Percentiles rank a stretch among this genome's conserved stretches.
Conservation (phyloP, 2,888 invertebrate species). For the Entomobrya proxima region DNA sequence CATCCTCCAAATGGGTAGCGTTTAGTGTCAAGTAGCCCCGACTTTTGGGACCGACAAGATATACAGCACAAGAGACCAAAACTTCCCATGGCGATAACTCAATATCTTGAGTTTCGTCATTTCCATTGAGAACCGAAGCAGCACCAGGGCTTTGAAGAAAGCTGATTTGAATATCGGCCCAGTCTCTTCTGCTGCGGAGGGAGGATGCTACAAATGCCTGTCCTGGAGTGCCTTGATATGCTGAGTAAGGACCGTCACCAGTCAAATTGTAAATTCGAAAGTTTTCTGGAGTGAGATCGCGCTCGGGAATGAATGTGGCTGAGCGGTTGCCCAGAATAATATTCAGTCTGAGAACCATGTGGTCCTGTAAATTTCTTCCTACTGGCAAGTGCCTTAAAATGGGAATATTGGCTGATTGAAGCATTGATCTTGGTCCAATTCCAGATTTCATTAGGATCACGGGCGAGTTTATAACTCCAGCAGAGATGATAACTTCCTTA, state of each 20-base stretch:
- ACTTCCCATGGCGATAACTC: background rate
- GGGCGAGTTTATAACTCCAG: constrained; percentile 33
- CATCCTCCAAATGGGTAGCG: background rate
- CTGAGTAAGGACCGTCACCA: constrained; percentile 21
- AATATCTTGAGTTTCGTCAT: background rate
- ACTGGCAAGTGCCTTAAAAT: background rate
- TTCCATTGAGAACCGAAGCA: background rate
- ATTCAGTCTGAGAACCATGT: background rate
- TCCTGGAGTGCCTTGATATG: background rate
- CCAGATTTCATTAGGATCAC: constrained; percentile 42
- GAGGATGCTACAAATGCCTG: background rate
- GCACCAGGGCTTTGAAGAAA: background rate
- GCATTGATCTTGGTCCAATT: background rate
- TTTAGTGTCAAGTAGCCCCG: background rate
- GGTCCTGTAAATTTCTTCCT: constrained; percentile 18
- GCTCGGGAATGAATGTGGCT: background rate
- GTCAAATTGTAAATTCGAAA: background rate
- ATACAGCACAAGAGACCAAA: background rate
- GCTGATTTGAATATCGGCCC: background rate
- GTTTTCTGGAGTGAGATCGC: constrained; percentile 2
- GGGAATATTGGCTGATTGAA: constrained; percentile 5
- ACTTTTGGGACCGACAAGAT: constrained; percentile 1
- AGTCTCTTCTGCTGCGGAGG: background rate
- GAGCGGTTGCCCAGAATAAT: background rate
- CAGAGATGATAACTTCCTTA: constrained; percentile 36